phyloP scores from a whole-genome alignment of 2,113 vertebrate species.

The Festucalex cinctus region DNA sequence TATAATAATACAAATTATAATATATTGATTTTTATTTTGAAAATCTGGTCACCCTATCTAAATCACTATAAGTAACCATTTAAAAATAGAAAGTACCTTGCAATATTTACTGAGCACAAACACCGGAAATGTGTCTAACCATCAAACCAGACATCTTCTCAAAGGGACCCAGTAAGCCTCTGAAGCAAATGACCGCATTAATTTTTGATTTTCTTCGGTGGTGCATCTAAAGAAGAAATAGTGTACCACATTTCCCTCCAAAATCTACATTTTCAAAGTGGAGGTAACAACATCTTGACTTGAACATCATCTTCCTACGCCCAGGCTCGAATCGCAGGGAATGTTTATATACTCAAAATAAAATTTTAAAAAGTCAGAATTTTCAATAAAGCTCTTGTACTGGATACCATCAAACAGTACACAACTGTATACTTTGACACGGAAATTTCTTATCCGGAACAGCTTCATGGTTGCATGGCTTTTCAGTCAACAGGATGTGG shows the following conservation, averaged over 20 bases:
- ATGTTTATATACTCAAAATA: no score
- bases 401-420: no score
- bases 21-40: no score
- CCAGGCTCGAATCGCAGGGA: no score
- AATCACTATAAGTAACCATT: background rate
- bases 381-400: no score
- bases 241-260: background rate
- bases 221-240: background rate
- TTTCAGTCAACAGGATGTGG: no score
- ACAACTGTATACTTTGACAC: no score
- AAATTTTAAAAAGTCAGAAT: no score
- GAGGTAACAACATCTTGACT: conserved; percentile 35
- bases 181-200: background rate
- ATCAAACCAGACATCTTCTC: background rate
- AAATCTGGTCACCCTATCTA: no score
- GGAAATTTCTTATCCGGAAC: no score
- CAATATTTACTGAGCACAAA: background rate
- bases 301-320: conserved; percentile 4
- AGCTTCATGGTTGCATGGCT: no score
- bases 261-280: conserved; percentile 45
- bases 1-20: no score
- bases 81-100: background rate
- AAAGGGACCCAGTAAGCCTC: background rate
- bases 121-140: background rate
- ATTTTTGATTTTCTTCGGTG: background rate